Percentiles rank a stretch among this genome's conserved stretches.
Evolutionary conservation across 2,797 vertebrate species (phyloP).

Genomic region (Xiphophorus birchmanni): DNA sequence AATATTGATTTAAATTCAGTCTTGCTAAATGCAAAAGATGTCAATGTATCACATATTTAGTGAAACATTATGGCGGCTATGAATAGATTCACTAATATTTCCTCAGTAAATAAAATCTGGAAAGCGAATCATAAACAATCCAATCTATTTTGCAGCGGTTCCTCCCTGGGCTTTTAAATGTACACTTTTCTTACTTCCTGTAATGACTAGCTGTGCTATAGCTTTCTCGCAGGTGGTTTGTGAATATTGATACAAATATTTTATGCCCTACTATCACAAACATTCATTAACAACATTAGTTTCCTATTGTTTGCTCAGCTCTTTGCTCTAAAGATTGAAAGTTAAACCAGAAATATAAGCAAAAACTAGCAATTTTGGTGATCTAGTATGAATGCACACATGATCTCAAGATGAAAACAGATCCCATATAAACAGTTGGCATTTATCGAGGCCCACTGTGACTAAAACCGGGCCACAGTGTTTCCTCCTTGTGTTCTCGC

Average conservation of each 20-base stretch:
- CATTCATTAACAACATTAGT: background rate
- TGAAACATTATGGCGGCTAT: background rate
- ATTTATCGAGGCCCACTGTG: background rate
- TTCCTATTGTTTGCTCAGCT: background rate
- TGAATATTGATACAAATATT: background rate
- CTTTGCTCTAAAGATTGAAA: background rate
- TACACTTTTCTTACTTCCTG: background rate
- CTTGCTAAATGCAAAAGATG: background rate
- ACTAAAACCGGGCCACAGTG: background rate
- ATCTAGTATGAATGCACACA: background rate
- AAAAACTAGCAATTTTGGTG: background rate
- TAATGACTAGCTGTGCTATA: background rate
- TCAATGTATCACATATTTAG: background rate
- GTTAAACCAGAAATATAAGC: background rate
- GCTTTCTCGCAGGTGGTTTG: background rate
- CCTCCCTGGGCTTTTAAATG: background rate
- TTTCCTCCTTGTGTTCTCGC: background rate
- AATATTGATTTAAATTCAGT: background rate
- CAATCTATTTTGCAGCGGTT: background rate
- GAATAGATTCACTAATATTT: background rate
- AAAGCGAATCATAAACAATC: background rate
- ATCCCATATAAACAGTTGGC: background rate
- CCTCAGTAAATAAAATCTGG: background rate
- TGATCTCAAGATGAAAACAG: background rate
- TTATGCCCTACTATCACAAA: background rate